These are phyloP conservation scores for Lophura nycthemera DNA, from an alignment of 2,113 vertebrate genomes.

Conservation along the genomic window DNA sequence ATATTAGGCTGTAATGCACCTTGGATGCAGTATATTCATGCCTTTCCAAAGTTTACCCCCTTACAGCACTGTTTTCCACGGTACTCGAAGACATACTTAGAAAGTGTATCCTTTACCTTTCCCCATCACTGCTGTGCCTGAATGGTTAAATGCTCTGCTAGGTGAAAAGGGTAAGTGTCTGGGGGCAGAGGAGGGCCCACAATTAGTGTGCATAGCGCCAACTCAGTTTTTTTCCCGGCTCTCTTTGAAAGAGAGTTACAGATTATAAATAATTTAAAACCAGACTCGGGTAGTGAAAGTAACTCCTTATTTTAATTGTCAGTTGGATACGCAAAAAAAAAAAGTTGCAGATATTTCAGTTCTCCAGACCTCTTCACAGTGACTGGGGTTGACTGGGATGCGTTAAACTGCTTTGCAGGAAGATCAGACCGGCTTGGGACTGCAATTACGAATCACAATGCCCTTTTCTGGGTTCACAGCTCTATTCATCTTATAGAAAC, in stretches of 20 bases:
- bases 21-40: accelerated
- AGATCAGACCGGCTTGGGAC: conserved; percentile 58
- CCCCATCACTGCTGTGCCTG: not conserved
- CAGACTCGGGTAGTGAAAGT: not conserved
- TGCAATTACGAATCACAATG: conserved; percentile 69
- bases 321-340: not conserved
- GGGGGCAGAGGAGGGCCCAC: not conserved
- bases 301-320: conserved; percentile 13
- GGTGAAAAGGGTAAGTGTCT: not conserved
- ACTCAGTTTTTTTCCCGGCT: not conserved
- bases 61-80: not conserved
- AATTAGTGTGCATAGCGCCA: not conserved
- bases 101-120: conserved; percentile 17
- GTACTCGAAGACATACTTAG: not conserved
- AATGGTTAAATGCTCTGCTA: not conserved
- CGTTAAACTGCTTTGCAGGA: conserved; percentile 46
- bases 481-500: conserved; percentile 76
- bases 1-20: not conserved
- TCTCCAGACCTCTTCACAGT: not conserved
- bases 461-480: conserved; percentile 61
- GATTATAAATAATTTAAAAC: not conserved
- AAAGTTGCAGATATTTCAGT: not conserved
- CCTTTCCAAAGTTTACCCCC: not conserved
- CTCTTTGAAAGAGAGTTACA: not conserved
- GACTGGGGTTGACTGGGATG: conserved; percentile 15